phyloP scores from a whole-genome alignment of 2,113 vertebrate genomes.

The Daubentonia madagascariensis region DNA sequence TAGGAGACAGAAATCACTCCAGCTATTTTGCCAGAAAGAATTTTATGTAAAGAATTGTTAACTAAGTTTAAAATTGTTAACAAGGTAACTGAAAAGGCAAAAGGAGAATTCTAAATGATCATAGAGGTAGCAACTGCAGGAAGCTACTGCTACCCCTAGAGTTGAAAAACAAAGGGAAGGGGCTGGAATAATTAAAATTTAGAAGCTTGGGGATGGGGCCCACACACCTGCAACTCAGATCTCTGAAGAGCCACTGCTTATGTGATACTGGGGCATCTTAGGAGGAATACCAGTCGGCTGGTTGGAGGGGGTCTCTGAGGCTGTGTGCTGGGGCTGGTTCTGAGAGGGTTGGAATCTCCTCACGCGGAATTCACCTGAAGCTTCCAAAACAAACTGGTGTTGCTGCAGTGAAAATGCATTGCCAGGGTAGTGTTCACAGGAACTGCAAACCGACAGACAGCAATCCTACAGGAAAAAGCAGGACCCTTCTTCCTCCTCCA shows the following conservation, averaged over 20 bases:
- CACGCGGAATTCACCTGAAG: neutral
- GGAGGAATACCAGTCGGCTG: neutral
- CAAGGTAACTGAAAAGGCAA: neutral
- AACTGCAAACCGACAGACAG: fast-evolving
- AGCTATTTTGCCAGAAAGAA: neutral
- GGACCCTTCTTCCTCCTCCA: neutral
- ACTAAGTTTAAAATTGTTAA: conserved; percentile 8
- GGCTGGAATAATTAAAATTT: neutral
- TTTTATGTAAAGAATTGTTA: neutral
- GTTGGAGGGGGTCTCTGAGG: fast-evolving
- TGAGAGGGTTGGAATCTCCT: neutral
- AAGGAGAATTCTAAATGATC: neutral
- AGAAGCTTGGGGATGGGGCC: neutral
- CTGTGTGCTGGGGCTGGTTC: fast-evolving
- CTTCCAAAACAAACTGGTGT: neutral
- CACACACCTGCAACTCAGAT: neutral
- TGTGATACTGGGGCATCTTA: neutral
- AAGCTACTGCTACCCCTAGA: neutral
- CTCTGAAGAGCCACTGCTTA: neutral
- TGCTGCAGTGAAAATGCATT: neutral
- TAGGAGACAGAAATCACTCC: neutral
- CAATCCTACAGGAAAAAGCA: neutral
- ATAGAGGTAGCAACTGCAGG: neutral
- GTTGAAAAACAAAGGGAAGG: neutral
- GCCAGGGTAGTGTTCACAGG: neutral